phyloP scores from a whole-genome alignment of 1,140 invertebrate species.

The Drosophila santomea region DNA sequence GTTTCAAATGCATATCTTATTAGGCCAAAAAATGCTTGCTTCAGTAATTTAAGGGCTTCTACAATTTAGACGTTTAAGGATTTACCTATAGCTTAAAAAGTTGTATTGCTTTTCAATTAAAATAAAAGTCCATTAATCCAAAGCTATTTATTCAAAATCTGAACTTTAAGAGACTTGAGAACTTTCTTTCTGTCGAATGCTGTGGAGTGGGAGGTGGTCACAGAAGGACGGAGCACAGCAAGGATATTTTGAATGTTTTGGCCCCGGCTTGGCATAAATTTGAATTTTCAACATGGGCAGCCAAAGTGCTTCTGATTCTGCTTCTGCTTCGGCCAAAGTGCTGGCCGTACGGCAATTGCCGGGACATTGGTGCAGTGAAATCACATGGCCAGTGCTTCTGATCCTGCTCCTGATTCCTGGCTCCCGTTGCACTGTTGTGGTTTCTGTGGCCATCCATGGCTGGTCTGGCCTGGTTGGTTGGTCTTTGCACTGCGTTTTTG shows the following conservation, averaged over 20 bases:
- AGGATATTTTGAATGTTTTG: constrained; percentile 47
- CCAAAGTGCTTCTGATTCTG: constrained; percentile 16
- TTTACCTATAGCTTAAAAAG: too few relatives aligned
- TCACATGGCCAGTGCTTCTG: constrained; percentile 30
- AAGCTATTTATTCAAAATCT: too few relatives aligned
- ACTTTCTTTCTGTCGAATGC: background rate
- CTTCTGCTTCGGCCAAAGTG: too few relatives aligned
- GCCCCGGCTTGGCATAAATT: constrained; percentile 65
- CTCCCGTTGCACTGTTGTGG: constrained; percentile 49
- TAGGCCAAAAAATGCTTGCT: too few relatives aligned
- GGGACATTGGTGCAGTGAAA: constrained; percentile 36
- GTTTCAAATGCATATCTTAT: too few relatives aligned
- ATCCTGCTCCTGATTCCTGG: constrained; percentile 7
- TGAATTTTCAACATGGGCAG: constrained; percentile 69
- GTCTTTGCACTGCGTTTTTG: constrained; percentile 23
- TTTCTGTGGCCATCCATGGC: constrained; percentile 45
- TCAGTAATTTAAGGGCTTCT: too few relatives aligned
- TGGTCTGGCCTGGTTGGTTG: constrained; percentile 19
- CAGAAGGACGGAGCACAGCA: constrained; percentile 22
- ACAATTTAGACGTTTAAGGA: too few relatives aligned
- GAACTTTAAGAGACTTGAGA: background rate
- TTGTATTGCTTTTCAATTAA: too few relatives aligned
- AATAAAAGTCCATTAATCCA: too few relatives aligned
- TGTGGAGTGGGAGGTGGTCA: background rate
- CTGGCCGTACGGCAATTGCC: constrained; percentile 33